Conservation (phyloP, 2,113 vertebrate genomes). For the Triplophysa siluroides region DNA sequence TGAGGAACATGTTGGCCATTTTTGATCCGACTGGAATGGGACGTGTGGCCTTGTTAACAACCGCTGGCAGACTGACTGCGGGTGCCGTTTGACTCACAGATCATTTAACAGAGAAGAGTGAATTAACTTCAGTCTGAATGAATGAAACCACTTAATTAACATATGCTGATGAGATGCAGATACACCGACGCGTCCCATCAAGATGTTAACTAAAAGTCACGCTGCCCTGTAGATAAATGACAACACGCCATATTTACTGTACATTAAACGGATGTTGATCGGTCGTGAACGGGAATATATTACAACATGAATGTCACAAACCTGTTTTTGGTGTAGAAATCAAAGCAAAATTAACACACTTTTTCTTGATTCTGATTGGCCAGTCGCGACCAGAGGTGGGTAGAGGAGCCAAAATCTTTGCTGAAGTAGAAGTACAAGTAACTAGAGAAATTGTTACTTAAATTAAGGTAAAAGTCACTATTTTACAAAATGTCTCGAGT, state of each 20-base stretch:
- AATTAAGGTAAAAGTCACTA: too few species aligned
- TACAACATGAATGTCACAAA: not conserved
- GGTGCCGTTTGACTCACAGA: slow-evolving; percentile 33
- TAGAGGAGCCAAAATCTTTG: too few species aligned
- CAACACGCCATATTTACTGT: not conserved
- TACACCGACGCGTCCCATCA: not conserved
- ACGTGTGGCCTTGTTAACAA: slow-evolving; percentile 29
- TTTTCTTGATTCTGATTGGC: not conserved
- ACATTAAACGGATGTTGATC: not conserved
- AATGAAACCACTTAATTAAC: slow-evolving; percentile 33
- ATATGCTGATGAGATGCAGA: slow-evolving; percentile 16
- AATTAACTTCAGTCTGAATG: slow-evolving; percentile 40
- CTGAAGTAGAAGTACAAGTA: too few species aligned
- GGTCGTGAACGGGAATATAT: not conserved
- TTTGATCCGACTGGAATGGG: not conserved
- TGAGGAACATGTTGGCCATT: too few species aligned
- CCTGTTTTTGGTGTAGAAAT: not conserved
- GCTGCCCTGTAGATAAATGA: slow-evolving; percentile 18
- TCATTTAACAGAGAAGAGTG: slow-evolving; percentile 41
- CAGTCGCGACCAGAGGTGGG: too few species aligned
- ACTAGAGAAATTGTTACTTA: too few species aligned
- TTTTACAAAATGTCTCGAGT: too few species aligned
- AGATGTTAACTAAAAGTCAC: slow-evolving; percentile 17
- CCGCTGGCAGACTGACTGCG: slow-evolving; percentile 18
- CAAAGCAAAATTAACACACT: not conserved